Base-by-base conservation (phyloP, 1,140 invertebrate species). In the Calliopsis andreniformis region DNA sequence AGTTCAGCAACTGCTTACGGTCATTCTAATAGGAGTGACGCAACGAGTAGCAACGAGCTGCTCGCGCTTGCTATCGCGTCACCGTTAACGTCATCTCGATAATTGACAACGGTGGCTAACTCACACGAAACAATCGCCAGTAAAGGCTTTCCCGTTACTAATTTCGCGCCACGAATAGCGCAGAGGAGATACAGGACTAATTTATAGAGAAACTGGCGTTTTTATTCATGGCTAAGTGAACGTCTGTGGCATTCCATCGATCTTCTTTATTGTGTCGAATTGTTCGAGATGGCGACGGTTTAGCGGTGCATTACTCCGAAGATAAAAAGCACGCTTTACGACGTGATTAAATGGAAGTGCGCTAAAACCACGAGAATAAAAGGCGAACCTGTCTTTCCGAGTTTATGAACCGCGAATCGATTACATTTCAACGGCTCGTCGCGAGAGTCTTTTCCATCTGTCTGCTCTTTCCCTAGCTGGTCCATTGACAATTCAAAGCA, bases 1-100 rank as follows among this genome's bases (percentile, higher is more conserved):
- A 72, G 10, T 30, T 42, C 14, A n/a, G 7, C 20, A 42, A 18
- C 47, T n/a, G n/a, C n/a, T n/a, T 16, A 20, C 3, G 2, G 55
- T 59, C 42, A 12, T 61, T 49, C 12, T 42, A 42, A 42, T 18
- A 23, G n/a, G 7, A 55, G 16, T 73, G 70, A 66, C 70, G 62
- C 30, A 43, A 42, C 32, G 35, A 39, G 10, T 10, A 39, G 35
- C 10, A 10, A 10, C 35, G 4, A 10, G 10, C 35, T 39, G 5
- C 0, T 23, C 16, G 18, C 47, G 51, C 16, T n/a, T 16, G 16
- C 7, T 7, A 10, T 7, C 32, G 16, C 20, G 28, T 66, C 51
- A 45, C 66, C 28, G 39, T 14, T 30, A 6, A n/a, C 23, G 35
- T 64, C 68, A 39, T 49, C 32, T 42, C 39, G 39, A 23, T 23